Evolutionary conservation across 2,888 invertebrate species (phyloP).

Genomic region (Margaritifera margaritifera): DNA sequence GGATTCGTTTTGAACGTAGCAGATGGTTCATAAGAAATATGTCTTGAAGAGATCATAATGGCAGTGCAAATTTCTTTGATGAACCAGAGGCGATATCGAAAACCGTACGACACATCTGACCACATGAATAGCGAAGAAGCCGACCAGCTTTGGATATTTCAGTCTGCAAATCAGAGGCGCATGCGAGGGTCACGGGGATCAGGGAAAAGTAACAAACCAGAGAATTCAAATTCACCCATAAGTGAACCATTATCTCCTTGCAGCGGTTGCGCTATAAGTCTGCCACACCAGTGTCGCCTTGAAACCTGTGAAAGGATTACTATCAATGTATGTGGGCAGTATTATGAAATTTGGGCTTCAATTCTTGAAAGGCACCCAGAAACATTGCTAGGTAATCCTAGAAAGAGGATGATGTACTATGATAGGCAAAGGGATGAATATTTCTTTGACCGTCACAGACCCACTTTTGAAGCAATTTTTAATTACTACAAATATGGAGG

Average conservation of each 20-base stretch:
- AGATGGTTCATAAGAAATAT: too few species aligned
- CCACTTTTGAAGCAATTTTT: slow-evolving; percentile 72
- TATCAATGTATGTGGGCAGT: slow-evolving; percentile 72
- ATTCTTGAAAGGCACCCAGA: slow-evolving; percentile 69
- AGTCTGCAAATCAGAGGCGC: slow-evolving; percentile 32
- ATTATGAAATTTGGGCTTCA: slow-evolving; percentile 69
- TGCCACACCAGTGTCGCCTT: slow-evolving; percentile 60
- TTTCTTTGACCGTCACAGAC: slow-evolving; percentile 72
- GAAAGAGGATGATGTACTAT: slow-evolving; percentile 68
- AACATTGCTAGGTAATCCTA: slow-evolving; percentile 70
- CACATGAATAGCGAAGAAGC: slow-evolving; percentile 54
- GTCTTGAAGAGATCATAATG: slow-evolving; percentile 7
- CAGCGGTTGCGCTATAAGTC: slow-evolving; percentile 37
- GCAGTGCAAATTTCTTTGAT: slow-evolving; percentile 59
- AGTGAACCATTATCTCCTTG: slow-evolving; percentile 36
- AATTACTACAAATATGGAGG: slow-evolving; percentile 72
- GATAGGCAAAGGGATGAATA: slow-evolving; percentile 69
- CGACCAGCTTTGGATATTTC: slow-evolving; percentile 50
- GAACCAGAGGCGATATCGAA: slow-evolving; percentile 63
- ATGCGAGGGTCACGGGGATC: slow-evolving; percentile 32
- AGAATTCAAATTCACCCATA: slow-evolving; percentile 30
- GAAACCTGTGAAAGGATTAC: slow-evolving; percentile 68
- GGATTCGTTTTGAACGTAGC: too few species aligned
- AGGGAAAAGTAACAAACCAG: slow-evolving; percentile 32
- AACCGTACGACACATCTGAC: slow-evolving; percentile 54